Evolutionary conservation across 1,140 invertebrate species (phyloP), one percentile per base, ranked within the genome.

Genomic region (Streblospio benedicti): DNA sequence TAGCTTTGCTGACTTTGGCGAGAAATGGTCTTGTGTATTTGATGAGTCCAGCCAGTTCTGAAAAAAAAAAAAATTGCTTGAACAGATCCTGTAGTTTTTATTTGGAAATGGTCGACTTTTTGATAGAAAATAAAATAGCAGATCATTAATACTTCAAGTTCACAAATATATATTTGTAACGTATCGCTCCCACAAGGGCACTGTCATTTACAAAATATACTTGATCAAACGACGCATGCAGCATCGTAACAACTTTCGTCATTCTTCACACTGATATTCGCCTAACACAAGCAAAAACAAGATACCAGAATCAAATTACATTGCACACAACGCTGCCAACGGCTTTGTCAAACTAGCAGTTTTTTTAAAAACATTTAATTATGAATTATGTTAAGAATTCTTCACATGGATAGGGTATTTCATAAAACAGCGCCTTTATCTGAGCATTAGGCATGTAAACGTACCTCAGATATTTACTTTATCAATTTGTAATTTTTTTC

Each of bases 1-100:
- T 99, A 25, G 96, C 96, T 81, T 99, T 99, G 71, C 93, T 97
- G 65, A 99, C 93, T 64, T 86, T 86, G 2, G 73, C 73, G 9
- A 99, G 82, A 76, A 98, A 98, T 4, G 94, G 93, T 69, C 95
- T 85, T 16, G 92, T 93, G 55, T 87, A 86, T 80, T 91, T 91
- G 65, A 98, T 97, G 43, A 99, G 81, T 60, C 91, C 87, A 1
- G 91, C 91, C 64, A 98, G 80, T 77, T 95, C 92, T 80, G 64
- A 55, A 60, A 53, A 61, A 60, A 43, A 38, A 66, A 65, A 53
- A 62, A 55, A 14, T 27, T n/a, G n/a, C n/a, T n/a, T n/a, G n/a
- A n/a, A n/a, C n/a, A n/a, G n/a, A 31, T 28, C 44, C 16, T 4
- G 20, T 32, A 20, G 30, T 41, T 28, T 0, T 27, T 27, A 14